Evolutionary conservation across 37 sponge, comb jelly and placozoan species (phyloP).

Genomic region (Cladorhizidae sp.): DNA sequence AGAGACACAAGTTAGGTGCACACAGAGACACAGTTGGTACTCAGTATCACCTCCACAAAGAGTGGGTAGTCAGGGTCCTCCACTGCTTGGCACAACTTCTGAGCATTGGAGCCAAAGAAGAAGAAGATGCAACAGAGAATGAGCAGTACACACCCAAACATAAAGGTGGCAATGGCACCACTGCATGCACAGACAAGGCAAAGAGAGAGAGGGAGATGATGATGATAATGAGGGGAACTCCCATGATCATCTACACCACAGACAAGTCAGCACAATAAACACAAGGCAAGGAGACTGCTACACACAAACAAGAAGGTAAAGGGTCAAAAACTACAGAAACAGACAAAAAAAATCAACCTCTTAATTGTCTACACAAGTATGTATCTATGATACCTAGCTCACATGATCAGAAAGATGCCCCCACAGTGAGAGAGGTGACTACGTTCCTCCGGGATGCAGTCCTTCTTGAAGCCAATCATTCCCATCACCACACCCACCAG

Average conservation of each 20-base stretch:
- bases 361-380: neutral
- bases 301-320: no score
- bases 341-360: neutral
- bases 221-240: no score
- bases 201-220: constrained; percentile 14
- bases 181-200: constrained; percentile 22
- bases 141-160: constrained; percentile 61
- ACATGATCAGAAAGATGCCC: constrained; percentile 62
- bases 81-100: constrained; percentile 66
- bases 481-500: constrained; percentile 52
- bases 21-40: neutral
- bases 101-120: constrained; percentile 56
- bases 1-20: no score
- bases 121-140: constrained; percentile 47
- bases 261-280: no score
- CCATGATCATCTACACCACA: no score
- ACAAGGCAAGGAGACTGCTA: no score
- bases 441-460: constrained; percentile 40
- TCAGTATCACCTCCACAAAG: constrained; percentile 23
- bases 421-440: constrained; percentile 64
- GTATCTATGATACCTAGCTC: no score
- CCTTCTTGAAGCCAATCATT: constrained; percentile 42
- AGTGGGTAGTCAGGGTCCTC: constrained; percentile 47
- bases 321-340: no score
- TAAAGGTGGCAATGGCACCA: constrained; percentile 49